Conservation (phyloP, 2,113 vertebrate species). For the Apodemus speciosus region DNA sequence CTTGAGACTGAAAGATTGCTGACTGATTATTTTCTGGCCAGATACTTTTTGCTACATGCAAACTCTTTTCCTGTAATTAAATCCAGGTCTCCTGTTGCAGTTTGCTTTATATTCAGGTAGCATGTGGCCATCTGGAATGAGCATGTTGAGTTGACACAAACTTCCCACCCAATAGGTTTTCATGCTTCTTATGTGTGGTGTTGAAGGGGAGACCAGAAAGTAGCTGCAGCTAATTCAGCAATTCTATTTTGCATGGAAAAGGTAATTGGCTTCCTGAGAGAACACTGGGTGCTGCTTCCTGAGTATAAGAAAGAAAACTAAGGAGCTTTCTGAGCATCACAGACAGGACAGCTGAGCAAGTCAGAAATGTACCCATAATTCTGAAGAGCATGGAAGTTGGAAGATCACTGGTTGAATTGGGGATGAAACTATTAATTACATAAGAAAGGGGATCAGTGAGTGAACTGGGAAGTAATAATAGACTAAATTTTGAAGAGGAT, state of each 20-base stretch:
- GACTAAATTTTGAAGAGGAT: background rate
- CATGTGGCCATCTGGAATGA: conserved; percentile 57
- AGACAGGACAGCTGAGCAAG: too few relatives aligned
- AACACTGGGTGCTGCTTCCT: conserved; percentile 7
- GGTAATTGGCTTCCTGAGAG: conserved; percentile 56
- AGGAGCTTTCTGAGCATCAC: background rate
- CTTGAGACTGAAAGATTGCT: conserved; percentile 64
- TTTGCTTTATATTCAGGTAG: conserved; percentile 71
- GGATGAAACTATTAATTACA: background rate
- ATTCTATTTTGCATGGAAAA: conserved; percentile 52
- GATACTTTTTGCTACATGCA: conserved; percentile 66
- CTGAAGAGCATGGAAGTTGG: background rate
- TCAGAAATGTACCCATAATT: background rate
- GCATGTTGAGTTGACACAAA: conserved; percentile 61
- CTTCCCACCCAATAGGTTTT: conserved; percentile 67
- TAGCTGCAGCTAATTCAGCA: conserved; percentile 51
- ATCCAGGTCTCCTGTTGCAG: conserved; percentile 73
- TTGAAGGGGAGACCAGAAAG: conserved; percentile 56
- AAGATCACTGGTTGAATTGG: background rate
- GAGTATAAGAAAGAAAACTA: background rate
- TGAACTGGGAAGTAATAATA: background rate
- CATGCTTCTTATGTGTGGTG: conserved; percentile 42
- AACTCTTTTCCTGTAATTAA: conserved; percentile 67
- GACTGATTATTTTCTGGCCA: conserved; percentile 61
- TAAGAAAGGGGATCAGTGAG: too few relatives aligned